A percentile compares a stretch with the other conserved stretches of the same genome.
phyloP scores from a whole-genome alignment of 2,797 vertebrate species.

The Chromobotia macracanthus region DNA sequence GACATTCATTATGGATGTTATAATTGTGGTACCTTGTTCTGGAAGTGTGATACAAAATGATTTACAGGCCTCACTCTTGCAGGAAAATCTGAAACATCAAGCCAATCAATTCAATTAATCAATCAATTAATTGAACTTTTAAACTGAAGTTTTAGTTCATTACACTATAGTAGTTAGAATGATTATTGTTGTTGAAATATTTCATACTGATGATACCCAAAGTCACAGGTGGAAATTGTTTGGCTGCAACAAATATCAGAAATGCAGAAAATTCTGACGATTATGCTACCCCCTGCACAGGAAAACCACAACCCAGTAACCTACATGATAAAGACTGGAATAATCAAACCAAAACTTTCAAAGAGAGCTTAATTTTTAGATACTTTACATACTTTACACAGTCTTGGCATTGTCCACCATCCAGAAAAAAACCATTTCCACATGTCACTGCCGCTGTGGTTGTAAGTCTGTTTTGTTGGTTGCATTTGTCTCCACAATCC shows the following conservation, averaged over 20 bases:
- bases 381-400: slow-evolving; percentile 24
- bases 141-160: background rate
- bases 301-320: slow-evolving; percentile 61
- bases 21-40: slow-evolving; percentile 30
- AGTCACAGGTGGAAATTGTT: background rate
- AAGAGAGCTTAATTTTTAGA: background rate
- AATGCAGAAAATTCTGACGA: slow-evolving; percentile 55
- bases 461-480: background rate
- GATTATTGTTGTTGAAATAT: slow-evolving; percentile 16
- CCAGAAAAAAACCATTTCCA: background rate
- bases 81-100: slow-evolving; percentile 33
- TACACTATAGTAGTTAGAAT: background rate
- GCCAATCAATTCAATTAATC: no score
- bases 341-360: slow-evolving; percentile 29
- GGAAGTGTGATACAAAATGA: slow-evolving; percentile 27
- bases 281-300: slow-evolving; percentile 36
- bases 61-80: slow-evolving; percentile 42
- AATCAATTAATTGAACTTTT: background rate
- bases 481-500: slow-evolving; percentile 6
- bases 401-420: background rate
- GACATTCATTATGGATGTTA: background rate
- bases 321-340: slow-evolving; percentile 50
- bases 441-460: background rate
- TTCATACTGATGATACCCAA: background rate
- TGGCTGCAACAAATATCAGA: slow-evolving; percentile 34